A percentile compares a stretch with the other conserved stretches of the same genome.
Conservation (phyloP, 2,113 vertebrate genomes). For the pig (Sus scrofa) region DNA sequence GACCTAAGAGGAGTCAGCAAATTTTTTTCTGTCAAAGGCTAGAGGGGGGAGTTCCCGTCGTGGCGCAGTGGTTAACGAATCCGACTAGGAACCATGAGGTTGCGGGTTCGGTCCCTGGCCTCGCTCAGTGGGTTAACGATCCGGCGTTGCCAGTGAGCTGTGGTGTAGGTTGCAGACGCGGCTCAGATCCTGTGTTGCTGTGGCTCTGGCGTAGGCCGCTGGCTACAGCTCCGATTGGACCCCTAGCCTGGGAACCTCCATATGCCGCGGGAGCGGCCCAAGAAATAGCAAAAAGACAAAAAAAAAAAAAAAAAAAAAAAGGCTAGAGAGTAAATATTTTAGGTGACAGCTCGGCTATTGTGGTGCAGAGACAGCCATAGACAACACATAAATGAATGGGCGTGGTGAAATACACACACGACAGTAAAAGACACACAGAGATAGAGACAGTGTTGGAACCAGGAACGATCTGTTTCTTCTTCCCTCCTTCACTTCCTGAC, state of each 20-base stretch:
- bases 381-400: background rate
- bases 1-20: background rate
- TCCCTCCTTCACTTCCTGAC: background rate
- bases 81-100: no score
- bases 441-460: background rate
- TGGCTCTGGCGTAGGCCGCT: no score
- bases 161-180: no score
- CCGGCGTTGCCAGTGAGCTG: no score
- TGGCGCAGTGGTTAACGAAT: no score
- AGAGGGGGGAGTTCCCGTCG: background rate
- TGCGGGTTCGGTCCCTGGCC: no score
- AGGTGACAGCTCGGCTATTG: background rate
- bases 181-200: no score
- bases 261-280: no score
- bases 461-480: background rate
- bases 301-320: background rate
- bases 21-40: background rate
- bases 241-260: no score
- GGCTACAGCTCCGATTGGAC: no score
- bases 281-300: no score
- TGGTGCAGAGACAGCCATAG: background rate
- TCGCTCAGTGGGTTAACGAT: no score
- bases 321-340: background rate
- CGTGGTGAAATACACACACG: accelerated
- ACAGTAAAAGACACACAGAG: background rate